Conservation (phyloP, 2,113 vertebrate species). For the Miniopterus natalensis region DNA sequence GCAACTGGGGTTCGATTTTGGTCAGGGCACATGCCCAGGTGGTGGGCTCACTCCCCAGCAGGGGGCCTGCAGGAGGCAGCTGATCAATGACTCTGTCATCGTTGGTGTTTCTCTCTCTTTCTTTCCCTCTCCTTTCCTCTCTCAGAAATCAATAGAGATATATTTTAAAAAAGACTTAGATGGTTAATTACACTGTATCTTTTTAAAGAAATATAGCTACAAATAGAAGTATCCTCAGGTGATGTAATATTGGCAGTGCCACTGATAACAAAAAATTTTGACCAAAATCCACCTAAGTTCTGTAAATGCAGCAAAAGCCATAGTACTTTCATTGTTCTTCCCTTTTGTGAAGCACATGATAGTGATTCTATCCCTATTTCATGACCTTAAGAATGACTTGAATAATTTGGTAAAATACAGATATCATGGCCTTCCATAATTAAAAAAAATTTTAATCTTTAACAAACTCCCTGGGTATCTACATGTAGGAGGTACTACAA, state of each 20-base stretch:
- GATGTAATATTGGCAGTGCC: not conserved
- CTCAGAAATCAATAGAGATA: too few relatives aligned
- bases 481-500: not conserved
- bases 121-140: too few relatives aligned
- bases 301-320: not conserved
- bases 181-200: not conserved
- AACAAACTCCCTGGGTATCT: not conserved
- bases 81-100: too few relatives aligned
- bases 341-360: not conserved
- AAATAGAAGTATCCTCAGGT: not conserved
- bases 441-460: not conserved
- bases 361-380: not conserved
- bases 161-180: not conserved
- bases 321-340: not conserved
- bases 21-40: too few relatives aligned
- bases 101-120: too few relatives aligned
- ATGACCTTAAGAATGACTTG: not conserved
- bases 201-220: not conserved
- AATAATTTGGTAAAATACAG: not conserved
- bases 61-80: too few relatives aligned
- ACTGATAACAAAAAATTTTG: not conserved
- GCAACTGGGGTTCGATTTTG: too few relatives aligned
- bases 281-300: not conserved
- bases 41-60: too few relatives aligned
- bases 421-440: not conserved